Conservation (phyloP, 2,888 invertebrate species). For the Punctoribates punctum region DNA sequence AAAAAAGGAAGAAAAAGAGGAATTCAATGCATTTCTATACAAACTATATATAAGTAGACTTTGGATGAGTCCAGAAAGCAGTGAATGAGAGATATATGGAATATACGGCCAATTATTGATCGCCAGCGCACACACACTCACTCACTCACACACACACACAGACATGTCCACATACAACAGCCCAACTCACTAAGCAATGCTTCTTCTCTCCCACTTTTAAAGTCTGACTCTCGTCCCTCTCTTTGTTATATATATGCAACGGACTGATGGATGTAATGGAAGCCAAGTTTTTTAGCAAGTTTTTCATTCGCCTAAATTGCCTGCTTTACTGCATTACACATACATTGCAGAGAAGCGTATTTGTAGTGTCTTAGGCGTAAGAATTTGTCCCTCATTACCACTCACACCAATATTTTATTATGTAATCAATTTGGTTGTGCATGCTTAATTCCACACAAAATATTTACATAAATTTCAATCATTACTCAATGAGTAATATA, state of each 20-base stretch:
- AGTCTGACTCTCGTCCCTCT: background rate
- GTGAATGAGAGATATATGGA: constrained; percentile 8
- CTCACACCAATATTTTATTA: too few species aligned
- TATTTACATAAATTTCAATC: too few species aligned
- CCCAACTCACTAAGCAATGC: constrained; percentile 11
- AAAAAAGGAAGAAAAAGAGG: constrained; percentile 10
- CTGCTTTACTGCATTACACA: constrained; percentile 2
- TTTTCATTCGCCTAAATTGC: background rate
- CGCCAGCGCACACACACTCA: too few species aligned
- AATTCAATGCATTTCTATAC: constrained; percentile 12
- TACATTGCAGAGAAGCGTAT: too few species aligned
- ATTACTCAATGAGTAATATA: too few species aligned
- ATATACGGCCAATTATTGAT: constrained; percentile 25
- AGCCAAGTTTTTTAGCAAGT: constrained; percentile 8
- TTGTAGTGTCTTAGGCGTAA: too few species aligned
- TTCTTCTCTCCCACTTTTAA: background rate
- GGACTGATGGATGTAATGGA: background rate
- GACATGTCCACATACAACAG: constrained; percentile 14
- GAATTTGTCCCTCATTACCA: too few species aligned
- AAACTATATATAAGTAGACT: constrained; percentile 7
- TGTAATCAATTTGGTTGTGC: too few species aligned
- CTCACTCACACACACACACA: too few species aligned
- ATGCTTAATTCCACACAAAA: too few species aligned
- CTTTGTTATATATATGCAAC: background rate
- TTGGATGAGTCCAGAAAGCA: background rate